phyloP scores from a whole-genome alignment of 2,113 vertebrate species.

The Grammomys surdaster region DNA sequence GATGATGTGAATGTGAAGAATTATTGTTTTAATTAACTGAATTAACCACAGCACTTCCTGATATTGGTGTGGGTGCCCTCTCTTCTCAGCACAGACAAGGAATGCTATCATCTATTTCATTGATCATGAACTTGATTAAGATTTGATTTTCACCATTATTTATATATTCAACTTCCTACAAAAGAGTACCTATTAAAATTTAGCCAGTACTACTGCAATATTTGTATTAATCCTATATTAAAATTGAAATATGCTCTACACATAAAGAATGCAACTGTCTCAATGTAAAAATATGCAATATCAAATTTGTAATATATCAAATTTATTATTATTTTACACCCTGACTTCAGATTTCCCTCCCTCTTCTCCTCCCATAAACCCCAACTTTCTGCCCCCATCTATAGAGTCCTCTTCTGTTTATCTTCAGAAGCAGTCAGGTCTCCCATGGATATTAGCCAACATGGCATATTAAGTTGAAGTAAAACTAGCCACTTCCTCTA shows the following conservation, averaged over 20 bases:
- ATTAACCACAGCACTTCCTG: neutral
- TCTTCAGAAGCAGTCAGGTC: neutral
- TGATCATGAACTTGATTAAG: neutral
- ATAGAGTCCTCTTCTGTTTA: neutral
- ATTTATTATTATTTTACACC: neutral
- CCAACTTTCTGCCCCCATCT: neutral
- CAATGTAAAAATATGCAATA: neutral
- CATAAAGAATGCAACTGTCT: neutral
- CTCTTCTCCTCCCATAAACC: neutral
- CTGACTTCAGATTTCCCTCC: neutral
- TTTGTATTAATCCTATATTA: neutral
- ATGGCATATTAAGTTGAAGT: neutral
- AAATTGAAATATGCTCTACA: too few species aligned
- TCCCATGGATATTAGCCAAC: neutral
- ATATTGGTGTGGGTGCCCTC: neutral
- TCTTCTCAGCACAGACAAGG: neutral
- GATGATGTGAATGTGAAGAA: neutral
- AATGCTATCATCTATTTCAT: neutral
- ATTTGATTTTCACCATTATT: neutral
- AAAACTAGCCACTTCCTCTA: neutral
- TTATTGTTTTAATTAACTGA: neutral
- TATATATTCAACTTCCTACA: neutral
- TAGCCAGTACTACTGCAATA: neutral
- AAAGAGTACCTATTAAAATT: neutral
- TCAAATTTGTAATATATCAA: neutral